These are phyloP conservation scores for Microtus oregoni DNA, from an alignment of 2,113 vertebrate genomes.

Conservation along the genomic window DNA sequence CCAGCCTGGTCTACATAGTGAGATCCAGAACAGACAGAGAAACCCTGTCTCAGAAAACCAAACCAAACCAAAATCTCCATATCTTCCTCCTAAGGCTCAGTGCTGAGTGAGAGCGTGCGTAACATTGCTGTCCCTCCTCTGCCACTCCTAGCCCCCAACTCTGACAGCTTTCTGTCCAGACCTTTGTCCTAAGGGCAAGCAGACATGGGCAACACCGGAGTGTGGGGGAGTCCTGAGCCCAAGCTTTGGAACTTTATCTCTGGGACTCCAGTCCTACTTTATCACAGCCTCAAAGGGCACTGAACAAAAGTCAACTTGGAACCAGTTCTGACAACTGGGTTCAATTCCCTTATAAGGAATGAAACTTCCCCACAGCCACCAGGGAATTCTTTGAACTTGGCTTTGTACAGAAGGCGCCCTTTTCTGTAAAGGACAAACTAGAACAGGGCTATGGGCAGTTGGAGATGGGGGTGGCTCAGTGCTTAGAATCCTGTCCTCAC, in stretches of 20 bases:
- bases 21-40: background rate
- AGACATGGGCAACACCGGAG: background rate
- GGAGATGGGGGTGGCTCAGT: background rate
- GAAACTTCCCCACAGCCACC: background rate
- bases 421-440: background rate
- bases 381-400: conserved; percentile 41
- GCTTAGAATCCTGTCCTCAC: background rate
- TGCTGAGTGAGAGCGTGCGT: fast-evolving
- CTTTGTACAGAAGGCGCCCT: background rate
- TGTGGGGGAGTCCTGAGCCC: background rate
- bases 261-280: conserved; percentile 44
- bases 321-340: conserved; percentile 31
- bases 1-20: too few species aligned
- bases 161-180: background rate
- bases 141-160: background rate
- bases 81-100: background rate
- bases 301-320: conserved; percentile 42
- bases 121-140: background rate
- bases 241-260: conserved; percentile 50
- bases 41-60: background rate
- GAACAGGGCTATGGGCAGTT: background rate
- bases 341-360: conserved; percentile 20
- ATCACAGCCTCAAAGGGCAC: conserved; percentile 69
- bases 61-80: too few species aligned
- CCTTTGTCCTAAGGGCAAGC: conserved; percentile 45